These are phyloP conservation scores for Felis catus DNA, from an alignment of 2,113 vertebrate species.

Conservation along the genomic window F.catus_Fca126_mat1.0 CM031411.1:56456501-56457000, in stretches of 20 bases:
- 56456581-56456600: not conserved
- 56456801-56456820: not conserved
- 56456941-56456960: not conserved
- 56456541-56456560: not conserved
- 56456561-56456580: not conserved
- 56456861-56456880: not conserved
- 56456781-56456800: not conserved
- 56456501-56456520: not conserved
- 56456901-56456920: conserved; percentile 1
- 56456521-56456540: not conserved
- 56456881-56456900: not conserved
- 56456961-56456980: not conserved
- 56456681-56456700: not conserved
- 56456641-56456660: not conserved
- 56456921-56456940: not conserved
- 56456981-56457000: not conserved
- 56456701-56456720: not conserved
- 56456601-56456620: not conserved
- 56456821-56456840: not conserved
- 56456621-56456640: not conserved
- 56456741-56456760: not conserved
- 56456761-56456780: not conserved
- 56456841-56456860: not conserved
- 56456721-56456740: not conserved
- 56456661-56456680: not conserved